These are phyloP conservation scores for Cryptus armator DNA, from an alignment of 2,888 invertebrate genomes.

Conservation along the genomic window DNA sequence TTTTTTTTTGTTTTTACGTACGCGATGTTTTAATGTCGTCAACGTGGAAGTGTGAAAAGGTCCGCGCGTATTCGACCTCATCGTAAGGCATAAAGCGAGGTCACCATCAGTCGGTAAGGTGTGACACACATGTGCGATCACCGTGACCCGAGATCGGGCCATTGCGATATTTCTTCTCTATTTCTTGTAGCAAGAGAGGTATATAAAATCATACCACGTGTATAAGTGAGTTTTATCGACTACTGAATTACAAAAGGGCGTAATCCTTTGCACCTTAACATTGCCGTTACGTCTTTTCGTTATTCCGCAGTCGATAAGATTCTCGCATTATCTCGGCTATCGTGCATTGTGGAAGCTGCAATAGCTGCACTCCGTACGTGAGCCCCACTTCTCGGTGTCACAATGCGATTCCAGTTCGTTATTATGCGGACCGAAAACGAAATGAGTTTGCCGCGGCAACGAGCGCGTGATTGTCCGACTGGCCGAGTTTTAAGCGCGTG, in stretches of 20 bases:
- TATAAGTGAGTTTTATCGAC: background rate
- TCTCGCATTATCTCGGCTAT: conserved; percentile 12
- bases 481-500: conserved; percentile 12
- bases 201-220: background rate
- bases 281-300: too few relatives aligned
- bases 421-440: conserved; percentile 27
- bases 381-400: conserved; percentile 9
- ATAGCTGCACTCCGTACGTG: background rate
- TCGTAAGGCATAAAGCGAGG: conserved; percentile 71
- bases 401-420: conserved; percentile 32
- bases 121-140: conserved; percentile 80
- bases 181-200: conserved; percentile 44
- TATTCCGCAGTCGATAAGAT: background rate
- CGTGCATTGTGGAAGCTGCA: conserved; percentile 4
- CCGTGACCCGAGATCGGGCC: conserved; percentile 79
- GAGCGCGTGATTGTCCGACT: conserved; percentile 1
- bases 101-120: conserved; percentile 71
- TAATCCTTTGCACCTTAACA: too few relatives aligned
- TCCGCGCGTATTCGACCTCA: conserved; percentile 34
- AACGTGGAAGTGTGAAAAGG: conserved; percentile 44
- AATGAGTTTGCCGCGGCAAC: conserved; percentile 17
- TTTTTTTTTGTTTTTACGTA: background rate
- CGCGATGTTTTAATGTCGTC: background rate
- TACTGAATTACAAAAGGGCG: too few relatives aligned
- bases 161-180: conserved; percentile 71